Conservation (phyloP, 2,888 invertebrate genomes). For the Ctena decussata region DNA sequence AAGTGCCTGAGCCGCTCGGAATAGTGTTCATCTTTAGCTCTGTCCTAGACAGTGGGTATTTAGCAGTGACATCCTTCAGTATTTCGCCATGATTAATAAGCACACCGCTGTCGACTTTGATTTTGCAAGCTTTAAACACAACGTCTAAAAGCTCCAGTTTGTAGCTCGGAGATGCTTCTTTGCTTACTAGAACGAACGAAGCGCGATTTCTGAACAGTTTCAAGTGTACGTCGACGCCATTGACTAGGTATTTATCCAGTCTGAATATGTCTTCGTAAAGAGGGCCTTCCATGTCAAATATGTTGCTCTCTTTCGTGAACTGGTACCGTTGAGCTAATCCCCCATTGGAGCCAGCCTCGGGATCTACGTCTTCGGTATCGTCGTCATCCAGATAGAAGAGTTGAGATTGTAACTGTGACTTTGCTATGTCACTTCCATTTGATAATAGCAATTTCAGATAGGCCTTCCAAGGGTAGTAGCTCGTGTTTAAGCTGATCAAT, state of each 20-base stretch:
- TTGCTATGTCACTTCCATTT: constrained; percentile 8
- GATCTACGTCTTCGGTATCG: constrained; percentile 16
- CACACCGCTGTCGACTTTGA: constrained; percentile 17
- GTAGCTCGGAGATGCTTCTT: neutral
- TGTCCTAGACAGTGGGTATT: neutral
- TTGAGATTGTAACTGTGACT: constrained; percentile 33
- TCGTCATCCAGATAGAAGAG: constrained; percentile 14
- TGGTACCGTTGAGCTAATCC: constrained; percentile 23
- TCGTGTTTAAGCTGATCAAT: constrained; percentile 30
- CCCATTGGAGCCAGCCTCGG: constrained; percentile 12
- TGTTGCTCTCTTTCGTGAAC: constrained; percentile 16
- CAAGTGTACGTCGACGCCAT: constrained; percentile 27
- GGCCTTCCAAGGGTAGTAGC: constrained; percentile 41
- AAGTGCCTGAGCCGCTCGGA: constrained; percentile 10
- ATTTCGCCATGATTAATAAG: neutral
- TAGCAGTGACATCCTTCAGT: neutral
- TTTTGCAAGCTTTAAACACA: constrained; percentile 36
- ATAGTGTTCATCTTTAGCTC: constrained; percentile 7
- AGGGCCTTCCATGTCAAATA: constrained; percentile 33
- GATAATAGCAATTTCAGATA: constrained; percentile 30
- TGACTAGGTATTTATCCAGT: constrained; percentile 42
- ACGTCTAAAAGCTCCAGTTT: neutral
- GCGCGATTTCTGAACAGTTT: constrained; percentile 24
- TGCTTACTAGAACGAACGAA: neutral
- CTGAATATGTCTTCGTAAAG: constrained; percentile 41